phyloP scores from a whole-genome alignment of 1,140 invertebrate genomes.

The Varroa destructor region DNA sequence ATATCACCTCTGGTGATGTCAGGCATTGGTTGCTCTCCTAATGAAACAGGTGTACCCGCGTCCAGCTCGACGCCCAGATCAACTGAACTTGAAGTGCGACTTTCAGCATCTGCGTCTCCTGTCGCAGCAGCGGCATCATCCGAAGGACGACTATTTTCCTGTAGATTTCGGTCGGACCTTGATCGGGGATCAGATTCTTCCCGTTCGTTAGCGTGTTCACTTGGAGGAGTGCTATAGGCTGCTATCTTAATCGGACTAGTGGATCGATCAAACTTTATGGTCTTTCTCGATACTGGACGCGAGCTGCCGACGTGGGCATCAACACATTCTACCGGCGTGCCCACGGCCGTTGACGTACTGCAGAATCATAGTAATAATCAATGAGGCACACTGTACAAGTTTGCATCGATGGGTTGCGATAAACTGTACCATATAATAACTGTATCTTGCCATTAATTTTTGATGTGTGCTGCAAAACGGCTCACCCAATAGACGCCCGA shows the following conservation, averaged over 20 bases:
- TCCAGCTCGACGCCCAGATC: conserved; percentile 3
- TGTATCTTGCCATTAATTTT: too few species aligned
- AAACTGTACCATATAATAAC: too few species aligned
- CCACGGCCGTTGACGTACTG: too few species aligned
- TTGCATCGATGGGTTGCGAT: too few species aligned
- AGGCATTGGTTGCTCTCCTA: conserved; percentile 5
- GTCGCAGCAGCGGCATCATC: neutral
- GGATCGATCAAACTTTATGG: neutral
- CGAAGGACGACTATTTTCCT: too few species aligned
- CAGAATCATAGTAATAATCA: too few species aligned
- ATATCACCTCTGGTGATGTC: conserved; percentile 15
- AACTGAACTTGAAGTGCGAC: neutral
- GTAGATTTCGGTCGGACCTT: too few species aligned
- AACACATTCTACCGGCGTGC: neutral
- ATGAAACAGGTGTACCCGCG: neutral
- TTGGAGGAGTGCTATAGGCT: neutral
- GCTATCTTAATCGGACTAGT: conserved; percentile 2
- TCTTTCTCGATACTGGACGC: neutral
- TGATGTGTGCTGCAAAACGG: too few species aligned
- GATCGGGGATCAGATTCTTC: too few species aligned
- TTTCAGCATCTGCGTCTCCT: neutral
- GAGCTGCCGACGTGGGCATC: conserved; percentile 1
- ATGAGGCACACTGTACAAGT: too few species aligned
- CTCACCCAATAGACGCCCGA: too few species aligned
- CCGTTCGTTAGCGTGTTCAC: too few species aligned